Percentiles rank a stretch among this genome's conserved stretches.
Conservation (phyloP, 2,113 vertebrate species). For the Catharus fuscescens region DNA sequence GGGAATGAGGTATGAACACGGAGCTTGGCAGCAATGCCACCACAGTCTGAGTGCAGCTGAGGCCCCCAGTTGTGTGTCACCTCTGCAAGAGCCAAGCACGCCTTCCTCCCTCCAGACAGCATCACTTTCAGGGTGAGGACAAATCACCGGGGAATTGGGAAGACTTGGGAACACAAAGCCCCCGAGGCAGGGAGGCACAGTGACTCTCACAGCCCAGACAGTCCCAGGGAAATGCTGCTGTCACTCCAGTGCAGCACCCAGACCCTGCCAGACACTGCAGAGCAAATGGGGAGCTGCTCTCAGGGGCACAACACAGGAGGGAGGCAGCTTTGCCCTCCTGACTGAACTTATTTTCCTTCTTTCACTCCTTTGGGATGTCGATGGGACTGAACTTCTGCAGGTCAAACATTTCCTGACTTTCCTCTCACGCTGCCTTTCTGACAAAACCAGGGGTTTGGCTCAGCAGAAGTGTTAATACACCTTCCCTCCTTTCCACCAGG, state of each 20-base stretch:
- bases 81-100: neutral
- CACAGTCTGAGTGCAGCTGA: neutral
- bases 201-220: neutral
- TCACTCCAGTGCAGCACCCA: neutral
- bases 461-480: neutral
- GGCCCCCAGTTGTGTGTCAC: neutral
- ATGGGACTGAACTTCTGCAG: neutral
- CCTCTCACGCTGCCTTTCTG: neutral
- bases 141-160: neutral
- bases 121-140: neutral
- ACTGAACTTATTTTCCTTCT: neutral
- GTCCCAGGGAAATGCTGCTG: neutral
- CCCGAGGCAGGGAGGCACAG: accelerated
- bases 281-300: accelerated
- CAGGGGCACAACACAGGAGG: neutral
- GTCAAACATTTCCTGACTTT: neutral
- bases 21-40: neutral
- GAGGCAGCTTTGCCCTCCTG: neutral
- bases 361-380: neutral
- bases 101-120: neutral
- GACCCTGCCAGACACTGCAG: neutral
- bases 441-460: neutral
- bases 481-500: neutral
- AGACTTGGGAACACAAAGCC: neutral
- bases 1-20: neutral